These are phyloP conservation scores for Brachyrhaphis roseni DNA, from an alignment of 2,797 vertebrate genomes.

Conservation along the genomic window DNA sequence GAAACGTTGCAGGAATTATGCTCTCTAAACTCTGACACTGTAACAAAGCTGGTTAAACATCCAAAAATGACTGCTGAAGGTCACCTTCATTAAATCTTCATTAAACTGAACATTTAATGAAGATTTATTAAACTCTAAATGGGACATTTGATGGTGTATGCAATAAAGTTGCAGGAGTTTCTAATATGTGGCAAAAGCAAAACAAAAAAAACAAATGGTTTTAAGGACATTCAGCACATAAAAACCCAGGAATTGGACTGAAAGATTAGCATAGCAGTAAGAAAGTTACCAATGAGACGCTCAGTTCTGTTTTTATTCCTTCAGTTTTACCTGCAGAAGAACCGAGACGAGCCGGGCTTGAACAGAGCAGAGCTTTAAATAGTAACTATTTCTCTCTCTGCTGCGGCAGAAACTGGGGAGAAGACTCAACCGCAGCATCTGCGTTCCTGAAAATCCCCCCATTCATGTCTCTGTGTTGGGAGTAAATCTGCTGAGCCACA, in stretches of 20 bases:
- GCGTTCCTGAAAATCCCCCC: not conserved
- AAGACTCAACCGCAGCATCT: not conserved
- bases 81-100: too few relatives aligned
- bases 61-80: not conserved
- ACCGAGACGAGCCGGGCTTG: not conserved
- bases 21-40: not conserved
- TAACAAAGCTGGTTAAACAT: not conserved
- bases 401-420: not conserved
- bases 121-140: not conserved
- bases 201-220: not conserved
- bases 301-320: not conserved
- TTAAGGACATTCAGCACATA: not conserved
- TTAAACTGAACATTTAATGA: not conserved
- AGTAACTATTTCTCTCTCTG: not conserved
- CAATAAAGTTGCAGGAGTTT: not conserved
- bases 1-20: not conserved
- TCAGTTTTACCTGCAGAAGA: not conserved
- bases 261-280: not conserved
- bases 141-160: not conserved
- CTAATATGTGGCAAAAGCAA: too few relatives aligned
- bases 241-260: too few relatives aligned
- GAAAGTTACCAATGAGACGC: not conserved
- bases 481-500: slow-evolving; percentile 2
- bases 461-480: not conserved
- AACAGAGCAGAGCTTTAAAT: slow-evolving; percentile 4